These are phyloP conservation scores for Aphis craccivora DNA, from an alignment of 1,140 invertebrate genomes.

Conservation along the genomic window DNA sequence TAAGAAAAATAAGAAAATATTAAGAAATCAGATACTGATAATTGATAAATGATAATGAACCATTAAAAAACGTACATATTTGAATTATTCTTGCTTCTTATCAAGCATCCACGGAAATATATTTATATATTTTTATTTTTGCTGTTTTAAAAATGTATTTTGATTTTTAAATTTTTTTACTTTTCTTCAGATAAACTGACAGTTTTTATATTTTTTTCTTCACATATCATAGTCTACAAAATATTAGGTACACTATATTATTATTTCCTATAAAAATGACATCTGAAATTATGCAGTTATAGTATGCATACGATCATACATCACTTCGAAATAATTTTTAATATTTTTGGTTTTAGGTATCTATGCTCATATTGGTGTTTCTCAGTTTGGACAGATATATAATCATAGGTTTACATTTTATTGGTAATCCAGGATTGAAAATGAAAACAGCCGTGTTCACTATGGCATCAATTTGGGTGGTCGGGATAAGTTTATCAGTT, in stretches of 20 bases:
- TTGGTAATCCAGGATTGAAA: conserved; percentile 69
- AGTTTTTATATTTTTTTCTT: too few relatives aligned
- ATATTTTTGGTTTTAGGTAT: conserved; percentile 66
- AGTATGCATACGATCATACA: background rate
- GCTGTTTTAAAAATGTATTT: background rate
- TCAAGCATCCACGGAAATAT: background rate
- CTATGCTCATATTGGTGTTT: conserved; percentile 77
- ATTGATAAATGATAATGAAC: background rate
- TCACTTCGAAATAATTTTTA: background rate
- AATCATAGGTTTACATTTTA: conserved; percentile 74
- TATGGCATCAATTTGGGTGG: conserved; percentile 72
- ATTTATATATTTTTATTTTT: background rate
- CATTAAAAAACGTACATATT: background rate
- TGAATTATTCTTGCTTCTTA: background rate
- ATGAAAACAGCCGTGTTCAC: conserved; percentile 67
- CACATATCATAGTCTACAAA: too few relatives aligned
- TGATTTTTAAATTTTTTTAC: background rate
- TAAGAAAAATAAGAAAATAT: background rate
- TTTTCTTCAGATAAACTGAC: background rate
- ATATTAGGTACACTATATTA: too few relatives aligned
- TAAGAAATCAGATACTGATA: background rate
- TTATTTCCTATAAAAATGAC: background rate
- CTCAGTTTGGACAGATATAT: conserved; percentile 80
- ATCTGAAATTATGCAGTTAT: background rate
- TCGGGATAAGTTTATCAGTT: conserved; percentile 71